Base-by-base conservation (phyloP, 2,888 invertebrate species). In the Barypeithes pellucidus region DNA sequence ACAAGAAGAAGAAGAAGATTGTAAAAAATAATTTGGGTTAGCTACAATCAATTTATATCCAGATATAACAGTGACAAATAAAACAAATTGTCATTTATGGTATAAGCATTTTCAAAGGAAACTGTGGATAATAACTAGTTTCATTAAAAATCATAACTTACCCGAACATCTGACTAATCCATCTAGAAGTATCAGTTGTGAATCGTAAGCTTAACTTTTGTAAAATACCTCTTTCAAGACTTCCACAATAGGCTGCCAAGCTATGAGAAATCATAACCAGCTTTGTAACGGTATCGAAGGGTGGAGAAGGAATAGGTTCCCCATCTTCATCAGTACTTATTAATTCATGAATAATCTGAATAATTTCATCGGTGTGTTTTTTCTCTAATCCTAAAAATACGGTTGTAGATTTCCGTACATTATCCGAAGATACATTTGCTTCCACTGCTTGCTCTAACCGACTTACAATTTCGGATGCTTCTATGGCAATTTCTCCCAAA, bases 151-250 rank as follows among this genome's bases (percentile, higher is more conserved):
- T 3, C 12, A 3, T 52, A 59, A 77, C 84, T 82, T 84, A 93
- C 94, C 93, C 93, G 87, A 96, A 96, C 82, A 97, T 89, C 81
- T 95, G 92, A 65, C 94, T 91, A 81, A 97, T 88, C 97, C 97
- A 97, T 78, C 94, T 88, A 3, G 95, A 94, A 0, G 95, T 94
- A 82, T 97, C 97, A 33, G 93, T 92, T 0, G 94, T 93, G 78
- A 97, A 91, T 80, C 94, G 92, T 45, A 92, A 91, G 47, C 95
- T 93, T 18, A 97, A 89, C 80, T 93, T 91, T 68, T 94, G 91
- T 66, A 96, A 89, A 84, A 95, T 93, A 77, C 89, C 88, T 50
- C 94, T 89, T 76, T 95, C 95, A 76, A 97, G 85, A 65, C 94
- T 92, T n/a, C 94, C 93, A 76, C 95, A 91, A 82, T 95, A 93